Conservation (phyloP, 2,113 vertebrate genomes). For the Crotalus helleri region DNA sequence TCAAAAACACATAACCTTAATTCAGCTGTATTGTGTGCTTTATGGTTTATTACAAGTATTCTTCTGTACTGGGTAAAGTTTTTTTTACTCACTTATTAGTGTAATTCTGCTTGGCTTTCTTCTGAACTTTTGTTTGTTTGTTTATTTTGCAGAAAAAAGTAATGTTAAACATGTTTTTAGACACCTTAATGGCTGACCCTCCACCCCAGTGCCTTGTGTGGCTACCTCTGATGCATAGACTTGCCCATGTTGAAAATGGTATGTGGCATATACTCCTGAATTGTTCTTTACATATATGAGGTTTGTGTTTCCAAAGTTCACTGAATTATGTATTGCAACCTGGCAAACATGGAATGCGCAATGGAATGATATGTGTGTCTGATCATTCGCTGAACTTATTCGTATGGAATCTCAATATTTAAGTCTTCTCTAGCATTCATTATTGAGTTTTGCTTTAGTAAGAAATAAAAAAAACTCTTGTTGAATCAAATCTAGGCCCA, state of each 20-base stretch:
- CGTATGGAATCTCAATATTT: fast-evolving
- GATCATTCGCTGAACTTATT: neutral
- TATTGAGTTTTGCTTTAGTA: neutral
- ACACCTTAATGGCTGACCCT: conserved; percentile 93
- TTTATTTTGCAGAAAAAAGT: conserved; percentile 87
- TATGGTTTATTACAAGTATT: neutral
- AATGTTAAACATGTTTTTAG: conserved; percentile 91
- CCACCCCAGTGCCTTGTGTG: conserved; percentile 98
- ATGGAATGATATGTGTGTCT: fast-evolving
- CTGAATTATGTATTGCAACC: neutral
- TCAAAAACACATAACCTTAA: neutral
- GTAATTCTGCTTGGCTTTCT: fast-evolving
- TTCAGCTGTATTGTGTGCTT: fast-evolving
- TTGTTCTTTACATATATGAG: neutral
- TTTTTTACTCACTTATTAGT: neutral
- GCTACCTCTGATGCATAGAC: conserved; percentile 96
- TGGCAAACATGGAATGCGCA: neutral
- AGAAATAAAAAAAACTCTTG: neutral
- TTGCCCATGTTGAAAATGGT: conserved; percentile 98
- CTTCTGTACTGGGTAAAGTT: neutral
- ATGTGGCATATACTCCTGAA: neutral
- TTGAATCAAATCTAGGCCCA: neutral
- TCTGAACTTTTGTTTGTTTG: neutral
- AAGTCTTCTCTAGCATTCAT: fast-evolving
- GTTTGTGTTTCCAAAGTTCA: neutral